Conservation (phyloP, 2,113 vertebrate genomes). For the Alethe castanea region DNA sequence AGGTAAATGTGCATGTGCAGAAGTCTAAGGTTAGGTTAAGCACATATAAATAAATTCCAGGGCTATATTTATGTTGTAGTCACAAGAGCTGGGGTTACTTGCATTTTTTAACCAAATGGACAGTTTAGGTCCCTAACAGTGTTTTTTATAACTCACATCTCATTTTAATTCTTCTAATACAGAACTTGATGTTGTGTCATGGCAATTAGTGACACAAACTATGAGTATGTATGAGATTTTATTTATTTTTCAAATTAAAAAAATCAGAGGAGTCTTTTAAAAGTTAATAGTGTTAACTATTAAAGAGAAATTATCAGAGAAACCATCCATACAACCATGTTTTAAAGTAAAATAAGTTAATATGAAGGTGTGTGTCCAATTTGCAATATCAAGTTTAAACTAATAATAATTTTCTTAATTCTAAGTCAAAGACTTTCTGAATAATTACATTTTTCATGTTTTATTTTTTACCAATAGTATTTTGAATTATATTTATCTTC, state of each 20-base stretch:
- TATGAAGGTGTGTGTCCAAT: neutral
- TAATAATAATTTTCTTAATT: neutral
- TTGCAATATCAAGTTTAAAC: neutral
- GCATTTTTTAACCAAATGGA: neutral
- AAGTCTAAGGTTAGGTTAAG: neutral
- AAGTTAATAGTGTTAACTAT: neutral
- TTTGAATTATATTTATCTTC: neutral
- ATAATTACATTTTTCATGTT: neutral
- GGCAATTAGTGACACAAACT: neutral
- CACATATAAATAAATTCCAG: neutral
- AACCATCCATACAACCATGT: neutral
- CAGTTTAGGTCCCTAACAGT: neutral
- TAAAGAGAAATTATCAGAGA: neutral
- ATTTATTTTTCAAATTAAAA: neutral
- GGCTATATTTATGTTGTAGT: neutral
- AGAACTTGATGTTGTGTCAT: neutral
- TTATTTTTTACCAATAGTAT: neutral
- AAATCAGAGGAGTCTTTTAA: neutral
- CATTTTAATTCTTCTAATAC: neutral
- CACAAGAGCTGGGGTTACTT: neutral
- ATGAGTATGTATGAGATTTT: fast-evolving
- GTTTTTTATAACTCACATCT: neutral
- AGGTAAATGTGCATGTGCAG: neutral
- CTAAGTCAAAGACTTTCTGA: neutral
- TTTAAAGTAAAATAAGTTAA: neutral